Percentiles rank a stretch among this genome's conserved stretches.
Conservation (phyloP, 2,113 vertebrate species). For the Syngnathus scovelli region DNA sequence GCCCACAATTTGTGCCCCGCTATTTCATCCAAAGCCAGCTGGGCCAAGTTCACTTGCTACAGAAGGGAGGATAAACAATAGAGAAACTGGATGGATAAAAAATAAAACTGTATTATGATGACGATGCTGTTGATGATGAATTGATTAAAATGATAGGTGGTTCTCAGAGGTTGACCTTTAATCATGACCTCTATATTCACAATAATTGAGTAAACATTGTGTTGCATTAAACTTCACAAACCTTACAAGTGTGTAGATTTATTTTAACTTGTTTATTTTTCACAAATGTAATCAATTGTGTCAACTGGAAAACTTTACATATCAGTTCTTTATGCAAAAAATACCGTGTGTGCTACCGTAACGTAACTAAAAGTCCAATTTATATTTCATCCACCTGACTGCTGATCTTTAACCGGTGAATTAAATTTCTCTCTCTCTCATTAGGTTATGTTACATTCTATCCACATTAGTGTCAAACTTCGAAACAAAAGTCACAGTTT, state of each 20-base stretch:
- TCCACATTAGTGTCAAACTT: slow-evolving; percentile 23
- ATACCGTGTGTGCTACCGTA: too few species aligned
- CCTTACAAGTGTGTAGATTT: background rate
- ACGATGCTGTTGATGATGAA: background rate
- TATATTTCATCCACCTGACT: slow-evolving; percentile 12
- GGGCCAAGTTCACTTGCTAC: background rate
- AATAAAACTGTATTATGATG: background rate
- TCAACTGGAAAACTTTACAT: background rate
- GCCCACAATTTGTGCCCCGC: too few species aligned
- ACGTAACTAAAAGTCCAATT: background rate
- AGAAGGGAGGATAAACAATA: background rate
- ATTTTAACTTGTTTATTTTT: background rate
- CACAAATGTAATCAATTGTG: background rate
- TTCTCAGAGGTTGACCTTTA: too few species aligned
- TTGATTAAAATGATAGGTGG: background rate
- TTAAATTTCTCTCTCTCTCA: slow-evolving; percentile 42
- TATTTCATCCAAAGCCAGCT: background rate
- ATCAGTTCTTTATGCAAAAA: background rate
- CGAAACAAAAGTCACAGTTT: background rate
- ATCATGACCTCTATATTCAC: background rate
- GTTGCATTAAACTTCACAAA: background rate
- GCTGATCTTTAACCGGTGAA: slow-evolving; percentile 27
- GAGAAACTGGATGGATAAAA: background rate
- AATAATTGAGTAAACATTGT: background rate
- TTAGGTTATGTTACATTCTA: slow-evolving; percentile 54